phyloP scores from a whole-genome alignment of 2,797 vertebrate genomes.

The Pseudochromis fuscus region DNA sequence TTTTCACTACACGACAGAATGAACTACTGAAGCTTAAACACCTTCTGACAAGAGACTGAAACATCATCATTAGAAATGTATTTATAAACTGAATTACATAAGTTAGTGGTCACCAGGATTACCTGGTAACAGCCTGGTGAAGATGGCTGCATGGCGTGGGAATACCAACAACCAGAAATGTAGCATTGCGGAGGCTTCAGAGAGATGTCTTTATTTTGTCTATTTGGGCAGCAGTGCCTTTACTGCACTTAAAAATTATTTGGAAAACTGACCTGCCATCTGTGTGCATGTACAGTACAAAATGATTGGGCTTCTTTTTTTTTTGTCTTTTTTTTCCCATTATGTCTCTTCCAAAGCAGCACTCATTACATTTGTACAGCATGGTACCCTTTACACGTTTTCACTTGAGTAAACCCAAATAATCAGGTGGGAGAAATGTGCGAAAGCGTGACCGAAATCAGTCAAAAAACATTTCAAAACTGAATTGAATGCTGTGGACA shows the following conservation, averaged over 20 bases:
- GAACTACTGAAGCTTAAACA: conserved; percentile 25
- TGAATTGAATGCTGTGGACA: conserved; percentile 42
- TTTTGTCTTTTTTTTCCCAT: conserved; percentile 25
- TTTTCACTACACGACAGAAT: conserved; percentile 23
- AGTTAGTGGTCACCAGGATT: conserved; percentile 24
- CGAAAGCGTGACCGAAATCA: conserved; percentile 57
- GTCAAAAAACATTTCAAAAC: conserved; percentile 54
- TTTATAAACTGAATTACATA: conserved; percentile 32
- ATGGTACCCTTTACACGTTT: conserved; percentile 56
- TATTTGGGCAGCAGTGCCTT: conserved; percentile 69
- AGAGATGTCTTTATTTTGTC: conserved; percentile 65
- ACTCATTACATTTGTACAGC: conserved; percentile 55
- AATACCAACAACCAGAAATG: conserved; percentile 63
- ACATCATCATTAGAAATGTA: conserved; percentile 9
- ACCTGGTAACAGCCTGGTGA: conserved; percentile 63
- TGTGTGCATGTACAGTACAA: conserved; percentile 71
- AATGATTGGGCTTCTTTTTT: conserved; percentile 52
- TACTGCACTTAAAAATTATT: conserved; percentile 66
- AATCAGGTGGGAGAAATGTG: conserved; percentile 63
- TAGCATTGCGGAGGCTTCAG: conserved; percentile 68
- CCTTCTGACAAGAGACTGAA: conserved; percentile 11
- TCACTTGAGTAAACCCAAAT: conserved; percentile 59
- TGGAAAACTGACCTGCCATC: conserved; percentile 75
- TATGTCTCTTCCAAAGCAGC: conserved; percentile 53
- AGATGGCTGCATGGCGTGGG: conserved; percentile 47